Evolutionary conservation across 2,113 vertebrate genomes (phyloP), one percentile per base, ranked within the genome.

Genomic region (Eira barbara): DNA sequence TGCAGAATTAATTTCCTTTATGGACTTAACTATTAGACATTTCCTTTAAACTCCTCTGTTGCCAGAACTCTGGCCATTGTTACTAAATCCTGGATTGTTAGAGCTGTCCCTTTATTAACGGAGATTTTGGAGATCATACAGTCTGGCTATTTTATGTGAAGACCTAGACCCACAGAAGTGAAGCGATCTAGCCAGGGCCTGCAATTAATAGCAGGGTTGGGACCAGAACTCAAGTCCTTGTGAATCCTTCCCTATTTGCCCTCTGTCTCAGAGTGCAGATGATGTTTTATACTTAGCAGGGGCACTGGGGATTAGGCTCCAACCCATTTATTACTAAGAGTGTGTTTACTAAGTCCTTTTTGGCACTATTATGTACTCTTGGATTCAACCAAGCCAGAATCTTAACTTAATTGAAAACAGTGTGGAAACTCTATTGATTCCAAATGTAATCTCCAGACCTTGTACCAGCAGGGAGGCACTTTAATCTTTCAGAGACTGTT

Each of bases 401-500:
- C 47, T 82, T 57, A 27, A 74, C 89, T 97, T 79, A 94, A 80
- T 83, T 83, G 82, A 84, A 97, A 97, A 95, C n/a, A 45, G 15
- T 63, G 39, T 95, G 83, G 82, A 90, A 96, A 94, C 49, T 65
- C 3, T 90, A 76, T 91, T 91, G 57, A 81, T 92, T 85, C 59
- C 67, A 96, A 84, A 45, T 89, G 73, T 86, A 42, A 71, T 91
- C 27, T 86, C 59, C 8, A 71, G 59, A 34, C 6, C 65, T 61
- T 42, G 36, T 74, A 49, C 91, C 92, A 47, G 39, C 52, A 61
- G 47, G 34, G 39, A 74, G 39, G 34, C 71, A 87, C 34, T 61
- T 67, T 94, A 78, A 42, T 88, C 52, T 69, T 96, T 96, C 78
- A 94, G 59, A 88, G 80, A 78, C 21, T 27, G 14, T 71, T 97